Conservation (phyloP, 2,797 vertebrate species). For the Brachyalestes nurse region DNA sequence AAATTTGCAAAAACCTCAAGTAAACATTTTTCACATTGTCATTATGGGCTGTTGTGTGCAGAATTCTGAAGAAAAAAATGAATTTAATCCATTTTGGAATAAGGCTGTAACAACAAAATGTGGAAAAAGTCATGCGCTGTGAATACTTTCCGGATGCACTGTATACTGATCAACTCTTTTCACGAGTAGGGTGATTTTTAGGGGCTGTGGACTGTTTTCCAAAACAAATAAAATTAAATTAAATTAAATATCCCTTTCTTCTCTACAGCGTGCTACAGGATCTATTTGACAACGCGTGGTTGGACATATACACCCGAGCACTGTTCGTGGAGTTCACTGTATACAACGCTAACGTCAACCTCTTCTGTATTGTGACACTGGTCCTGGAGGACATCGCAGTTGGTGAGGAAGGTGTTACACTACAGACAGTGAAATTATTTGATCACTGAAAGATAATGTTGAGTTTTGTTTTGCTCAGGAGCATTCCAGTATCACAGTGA, state of each 20-base stretch:
- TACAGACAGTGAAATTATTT: not conserved
- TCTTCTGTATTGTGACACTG: conserved; percentile 90
- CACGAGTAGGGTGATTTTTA: no score
- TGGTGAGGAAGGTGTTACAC: conserved; percentile 73
- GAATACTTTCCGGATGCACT: no score
- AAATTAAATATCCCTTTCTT: not conserved
- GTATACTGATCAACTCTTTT: no score
- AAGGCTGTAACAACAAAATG: no score
- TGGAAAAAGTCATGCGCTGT: no score
- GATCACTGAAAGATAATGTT: not conserved
- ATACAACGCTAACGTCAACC: conserved; percentile 95
- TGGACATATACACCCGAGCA: conserved; percentile 89
- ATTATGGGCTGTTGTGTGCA: no score
- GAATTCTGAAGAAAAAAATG: no score
- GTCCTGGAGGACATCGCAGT: conserved; percentile 88
- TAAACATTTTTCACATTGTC: no score
- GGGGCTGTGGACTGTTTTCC: not conserved
- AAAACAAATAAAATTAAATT: not conserved
- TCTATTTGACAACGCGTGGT: conserved; percentile 88
- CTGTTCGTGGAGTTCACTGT: conserved; percentile 94
- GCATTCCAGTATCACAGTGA: conserved; percentile 85
- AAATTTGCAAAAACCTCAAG: no score
- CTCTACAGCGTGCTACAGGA: conserved; percentile 84
- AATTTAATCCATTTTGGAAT: no score
- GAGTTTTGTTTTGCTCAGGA: conserved; percentile 72